Base-by-base conservation (phyloP, 2,888 invertebrate genomes). In the Hyppa rectilinea region DNA sequence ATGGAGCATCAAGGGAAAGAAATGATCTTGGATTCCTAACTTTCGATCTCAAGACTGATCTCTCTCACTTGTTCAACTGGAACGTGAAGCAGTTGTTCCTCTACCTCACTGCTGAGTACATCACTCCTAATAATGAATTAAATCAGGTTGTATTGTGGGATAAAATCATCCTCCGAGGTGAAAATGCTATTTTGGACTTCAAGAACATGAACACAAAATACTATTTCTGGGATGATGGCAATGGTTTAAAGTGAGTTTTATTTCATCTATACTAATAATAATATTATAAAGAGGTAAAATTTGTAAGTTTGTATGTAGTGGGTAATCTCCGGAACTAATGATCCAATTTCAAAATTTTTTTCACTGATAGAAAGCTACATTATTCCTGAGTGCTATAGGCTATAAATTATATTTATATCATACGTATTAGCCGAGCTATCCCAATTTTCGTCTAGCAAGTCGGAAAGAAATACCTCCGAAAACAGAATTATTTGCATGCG, bases 191-290 rank as follows among this genome's bases (percentile, higher is more conserved):
- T 14, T 93, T 99, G 74, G 98, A 99, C 91, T 98, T 98, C 90
- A 98, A 98, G 91, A 99, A 98, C 89, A 98, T 99, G 97, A 98
- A 99, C 92, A 98, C 99, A 2, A 99, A 99, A 91, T 99, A 99
- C 95, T 99, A 99, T 91, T 99, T 99, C 96, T 99, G 99, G 98
- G 99, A 99, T 96, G 99, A 99, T 96, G 99, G 99, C 75, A 98
- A 98, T 94, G 99, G 99, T 85, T 96, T 99, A 62, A 98, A 97
- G 98, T 99, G 96, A 97, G 96, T 94, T 78, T 60, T 49, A 38
- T 26, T 40, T 53, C 0, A 45, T 73, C n/a, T n/a, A n/a, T n/a
- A n/a, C n/a, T n/a, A n/a, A n/a, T n/a, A n/a, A n/a, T n/a, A n/a
- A n/a, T n/a, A n/a, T n/a, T n/a, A n/a, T n/a, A n/a, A n/a, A n/a